Conservation (phyloP, 2,797 vertebrate species). For the Chiroxiphia lanceolata region DNA sequence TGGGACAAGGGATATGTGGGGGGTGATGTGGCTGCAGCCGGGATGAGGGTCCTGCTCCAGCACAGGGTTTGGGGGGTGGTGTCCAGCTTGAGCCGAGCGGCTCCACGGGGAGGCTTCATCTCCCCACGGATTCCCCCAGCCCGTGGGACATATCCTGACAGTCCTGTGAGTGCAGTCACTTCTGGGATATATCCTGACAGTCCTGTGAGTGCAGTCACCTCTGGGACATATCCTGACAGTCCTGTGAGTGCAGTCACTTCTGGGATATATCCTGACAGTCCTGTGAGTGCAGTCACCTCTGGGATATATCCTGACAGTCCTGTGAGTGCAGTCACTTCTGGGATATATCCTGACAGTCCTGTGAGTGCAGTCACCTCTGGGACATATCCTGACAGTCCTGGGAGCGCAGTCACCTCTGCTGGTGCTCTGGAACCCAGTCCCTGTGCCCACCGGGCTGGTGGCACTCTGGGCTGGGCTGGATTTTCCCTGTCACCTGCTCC, state of each 20-base stretch:
- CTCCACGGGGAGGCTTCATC: background rate
- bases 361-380: fast-evolving
- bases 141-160: fast-evolving
- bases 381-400: background rate
- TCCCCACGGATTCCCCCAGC: background rate
- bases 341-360: too few species aligned
- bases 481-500: background rate
- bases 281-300: too few species aligned
- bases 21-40: background rate
- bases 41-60: background rate
- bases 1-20: background rate
- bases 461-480: fast-evolving
- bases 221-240: background rate
- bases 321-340: too few species aligned
- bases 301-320: background rate
- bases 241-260: too few species aligned
- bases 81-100: background rate
- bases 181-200: background rate
- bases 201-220: fast-evolving
- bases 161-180: fast-evolving
- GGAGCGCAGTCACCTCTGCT: fast-evolving
- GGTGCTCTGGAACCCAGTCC: background rate
- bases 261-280: background rate
- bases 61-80: background rate
- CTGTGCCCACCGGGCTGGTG: background rate